Base-by-base conservation (phyloP, 2,113 vertebrate species). In the Halichoeres trimaculatus region DNA sequence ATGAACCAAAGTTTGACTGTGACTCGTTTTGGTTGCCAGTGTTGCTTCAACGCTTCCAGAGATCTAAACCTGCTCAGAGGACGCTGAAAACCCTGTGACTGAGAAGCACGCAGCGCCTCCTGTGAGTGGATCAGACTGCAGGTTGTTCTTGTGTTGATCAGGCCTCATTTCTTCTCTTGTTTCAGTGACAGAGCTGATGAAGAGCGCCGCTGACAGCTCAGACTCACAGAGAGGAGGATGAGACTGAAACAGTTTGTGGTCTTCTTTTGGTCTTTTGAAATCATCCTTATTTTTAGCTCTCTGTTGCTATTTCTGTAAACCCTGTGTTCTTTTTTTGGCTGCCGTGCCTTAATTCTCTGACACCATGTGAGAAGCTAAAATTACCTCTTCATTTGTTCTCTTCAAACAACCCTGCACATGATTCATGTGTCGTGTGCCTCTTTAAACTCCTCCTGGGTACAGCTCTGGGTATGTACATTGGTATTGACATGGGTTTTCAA, bases 281-380 rank as follows among this genome's bases (percentile, higher is more conserved):
- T 24, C 11, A 10, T 17, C 1, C 13, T 19, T 53, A 65, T 68
- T 56, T 56, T 45, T 61, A 71, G 8, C 13, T n/a, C 12, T 61
- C 36, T 34, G 45, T 5, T 43, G 57, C 57, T 71, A 70, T 70
- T 70, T 12, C 47, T 70, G 67, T 1, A 16, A 38, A 24, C 14
- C 30, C 13, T n/a, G 22, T 14, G 17, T 55, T 30, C 19, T 34
- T 14, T 16, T 57, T 14, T 9, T 2, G 16, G n/a, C 41, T 12
- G 38, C 11, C 8, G 2, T 24, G 24, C 40, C 24, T 30, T 19
- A 4, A 2, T 40, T 13, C 38, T 19, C 13, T 10, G 20, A 26
- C 19, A 16, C 8, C 26, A 13, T 40, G 14, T 24, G 20, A 10
- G 19, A 9, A 13, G 36, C 4, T 14, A 41, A 54, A 66, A 9